Evolutionary conservation across 2,113 vertebrate species (phyloP).

Genomic region (Trogon melanurus): DNA sequence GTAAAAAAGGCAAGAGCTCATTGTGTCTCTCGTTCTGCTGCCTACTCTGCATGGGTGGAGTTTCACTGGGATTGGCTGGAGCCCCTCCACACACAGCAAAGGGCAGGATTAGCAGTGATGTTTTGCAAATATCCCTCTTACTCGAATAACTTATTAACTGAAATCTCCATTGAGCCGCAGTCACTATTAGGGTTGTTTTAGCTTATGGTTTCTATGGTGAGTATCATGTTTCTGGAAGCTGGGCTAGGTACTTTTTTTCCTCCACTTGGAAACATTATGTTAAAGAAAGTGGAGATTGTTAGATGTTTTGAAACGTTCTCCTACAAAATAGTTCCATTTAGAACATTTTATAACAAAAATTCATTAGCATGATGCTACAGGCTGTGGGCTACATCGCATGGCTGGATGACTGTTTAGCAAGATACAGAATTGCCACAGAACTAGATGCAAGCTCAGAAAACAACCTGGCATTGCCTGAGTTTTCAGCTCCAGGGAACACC

Average conservation of each 20-base stretch:
- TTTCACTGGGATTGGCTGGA: not conserved
- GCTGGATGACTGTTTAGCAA: not conserved
- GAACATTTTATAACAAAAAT: not conserved
- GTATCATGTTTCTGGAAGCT: conserved; percentile 13
- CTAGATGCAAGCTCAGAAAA: not conserved
- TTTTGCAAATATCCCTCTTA: conserved; percentile 53
- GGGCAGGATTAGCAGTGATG: not conserved
- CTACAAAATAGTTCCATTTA: not conserved
- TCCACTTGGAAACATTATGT: not conserved
- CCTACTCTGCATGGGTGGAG: not conserved
- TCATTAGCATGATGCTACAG: not conserved
- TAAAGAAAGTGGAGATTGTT: not conserved
- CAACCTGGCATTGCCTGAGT: not conserved
- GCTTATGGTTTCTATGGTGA: conserved; percentile 48
- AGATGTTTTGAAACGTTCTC: not conserved
- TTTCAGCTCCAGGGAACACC: not conserved
- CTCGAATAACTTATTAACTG: conserved; percentile 26
- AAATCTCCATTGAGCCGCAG: conserved; percentile 1
- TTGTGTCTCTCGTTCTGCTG: not conserved
- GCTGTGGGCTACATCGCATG: not conserved
- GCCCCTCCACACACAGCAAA: conserved; percentile 26
- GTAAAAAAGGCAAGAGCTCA: not conserved
- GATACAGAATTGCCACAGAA: not conserved
- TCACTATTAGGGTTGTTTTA: conserved; percentile 5
- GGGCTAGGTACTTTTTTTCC: not conserved